Percentiles rank a stretch among this genome's conserved stretches.
Conservation (phyloP, 2,888 invertebrate genomes). For the Polydrusus pterygomalis region DNA sequence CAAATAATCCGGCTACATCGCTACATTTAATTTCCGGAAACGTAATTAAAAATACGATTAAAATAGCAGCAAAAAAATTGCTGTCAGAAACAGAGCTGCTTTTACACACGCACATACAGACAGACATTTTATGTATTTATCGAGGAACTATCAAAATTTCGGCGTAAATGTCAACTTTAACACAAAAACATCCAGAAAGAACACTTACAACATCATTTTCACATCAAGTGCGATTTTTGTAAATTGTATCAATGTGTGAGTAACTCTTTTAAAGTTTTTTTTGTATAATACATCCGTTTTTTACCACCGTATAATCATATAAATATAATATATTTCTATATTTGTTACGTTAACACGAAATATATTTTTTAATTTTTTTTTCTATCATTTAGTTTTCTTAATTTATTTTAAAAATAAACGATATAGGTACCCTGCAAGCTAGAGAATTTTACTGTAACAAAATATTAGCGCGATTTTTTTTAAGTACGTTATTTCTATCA, state of each 20-base stretch:
- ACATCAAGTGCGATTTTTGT: slow-evolving; percentile 46
- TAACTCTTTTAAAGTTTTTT: slow-evolving; percentile 7
- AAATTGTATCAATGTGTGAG: slow-evolving; percentile 41
- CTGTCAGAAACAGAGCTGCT: too few species aligned
- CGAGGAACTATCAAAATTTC: background rate
- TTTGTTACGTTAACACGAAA: slow-evolving; percentile 52
- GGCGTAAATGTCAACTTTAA: slow-evolving; percentile 24
- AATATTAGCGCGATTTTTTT: slow-evolving; percentile 18
- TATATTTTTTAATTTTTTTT: slow-evolving; percentile 38
- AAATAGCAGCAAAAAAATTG: too few species aligned
- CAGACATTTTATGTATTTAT: too few species aligned
- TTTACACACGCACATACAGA: too few species aligned
- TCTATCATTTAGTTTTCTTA: slow-evolving; percentile 17
- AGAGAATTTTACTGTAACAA: slow-evolving; percentile 36
- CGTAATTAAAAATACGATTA: too few species aligned
- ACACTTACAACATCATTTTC: slow-evolving; percentile 40
- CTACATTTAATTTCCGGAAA: too few species aligned
- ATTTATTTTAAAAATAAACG: slow-evolving; percentile 42
- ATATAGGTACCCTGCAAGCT: slow-evolving; percentile 51
- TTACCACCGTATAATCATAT: slow-evolving; percentile 43
- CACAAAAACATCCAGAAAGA: slow-evolving; percentile 24
- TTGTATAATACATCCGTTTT: slow-evolving; percentile 38
- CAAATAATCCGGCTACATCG: too few species aligned
- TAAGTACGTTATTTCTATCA: background rate
- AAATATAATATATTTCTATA: slow-evolving; percentile 53